Evolutionary conservation across 2,113 vertebrate genomes (phyloP), one percentile per base, ranked within the genome.

Genomic region (Zonotrichia leucophrys): DNA sequence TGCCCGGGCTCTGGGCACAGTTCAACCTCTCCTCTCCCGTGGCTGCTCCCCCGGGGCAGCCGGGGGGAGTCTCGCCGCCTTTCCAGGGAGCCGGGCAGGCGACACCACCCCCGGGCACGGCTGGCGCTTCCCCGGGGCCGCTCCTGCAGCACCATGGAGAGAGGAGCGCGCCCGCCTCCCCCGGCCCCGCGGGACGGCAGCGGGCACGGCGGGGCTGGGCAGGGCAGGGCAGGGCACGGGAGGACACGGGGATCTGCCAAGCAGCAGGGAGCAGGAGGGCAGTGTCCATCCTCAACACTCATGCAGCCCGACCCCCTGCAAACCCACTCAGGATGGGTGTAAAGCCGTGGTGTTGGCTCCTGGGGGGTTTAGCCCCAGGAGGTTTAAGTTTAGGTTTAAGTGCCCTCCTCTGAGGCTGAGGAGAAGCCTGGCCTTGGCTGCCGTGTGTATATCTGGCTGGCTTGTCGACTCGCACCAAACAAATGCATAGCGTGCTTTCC

Each of bases 81-180:
- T 25, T 11, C 22, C 31, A 5, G 58, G 63, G 2, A 5, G 3
- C 15, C 5, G 19, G 30, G 46, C 28, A 13, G 46, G 11, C 28
- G 3, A 5, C 37, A 10, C 4, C 37, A 6, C 11, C 70, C 22
- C 20, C 9, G 41, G 80, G 56, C 85, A 16, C 35, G 4, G 46
- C 41, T 15, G 33, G 55, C 8, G 5, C 73, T 47, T 14, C 14
- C 56, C 64, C 15, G 59, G 55, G 70, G 75, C 92, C 9, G 75
- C 47, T 35, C 33, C 79, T 92, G 94, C 96, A 96, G 96, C 95
- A 96, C 96, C 96, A 92, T 94, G 94, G 96, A 96, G 96, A 95
- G 94, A 46, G 94, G 37, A 95, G 89, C 41, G 59, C 9, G n/a
- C 21, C 18, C 39, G 28, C n/a, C 10, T 7, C 3, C 35, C 16